A percentile compares a stretch with the other conserved stretches of the same genome.
Conservation (phyloP, 2,113 vertebrate genomes). For the Campylorhamphus procurvoides region DNA sequence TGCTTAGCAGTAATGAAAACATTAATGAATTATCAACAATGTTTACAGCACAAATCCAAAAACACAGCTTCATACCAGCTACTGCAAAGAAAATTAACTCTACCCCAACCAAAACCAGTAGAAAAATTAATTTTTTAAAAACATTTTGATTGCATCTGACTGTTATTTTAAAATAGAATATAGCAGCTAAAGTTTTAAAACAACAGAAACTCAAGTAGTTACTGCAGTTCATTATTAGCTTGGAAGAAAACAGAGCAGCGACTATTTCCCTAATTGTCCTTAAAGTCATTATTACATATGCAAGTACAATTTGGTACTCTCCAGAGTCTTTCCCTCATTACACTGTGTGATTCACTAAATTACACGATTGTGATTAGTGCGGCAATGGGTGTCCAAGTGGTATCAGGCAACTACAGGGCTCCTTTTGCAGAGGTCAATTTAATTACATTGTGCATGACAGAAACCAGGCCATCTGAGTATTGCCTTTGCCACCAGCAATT, state of each 20-base stretch:
- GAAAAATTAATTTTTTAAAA: not conserved
- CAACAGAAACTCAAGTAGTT: slow-evolving; percentile 28
- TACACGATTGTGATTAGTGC: slow-evolving; percentile 67
- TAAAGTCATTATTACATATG: slow-evolving; percentile 67
- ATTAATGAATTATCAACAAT: not conserved
- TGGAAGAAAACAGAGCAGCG: slow-evolving; percentile 56
- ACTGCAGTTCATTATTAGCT: slow-evolving; percentile 42
- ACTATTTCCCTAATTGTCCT: slow-evolving; percentile 66
- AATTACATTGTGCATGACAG: slow-evolving; percentile 84
- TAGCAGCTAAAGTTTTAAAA: slow-evolving; percentile 28
- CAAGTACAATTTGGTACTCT: slow-evolving; percentile 58
- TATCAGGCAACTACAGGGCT: slow-evolving; percentile 76
- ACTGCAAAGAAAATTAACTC: not conserved
- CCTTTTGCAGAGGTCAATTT: slow-evolving; percentile 80
- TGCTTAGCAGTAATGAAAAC: not conserved
- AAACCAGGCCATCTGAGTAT: slow-evolving; percentile 79
- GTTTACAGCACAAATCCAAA: not conserved
- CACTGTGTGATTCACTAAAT: slow-evolving; percentile 69
- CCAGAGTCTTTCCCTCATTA: slow-evolving; percentile 58
- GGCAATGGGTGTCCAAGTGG: slow-evolving; percentile 74
- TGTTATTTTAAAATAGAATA: slow-evolving; percentile 21
- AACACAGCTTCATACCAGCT: not conserved
- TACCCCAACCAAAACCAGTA: not conserved
- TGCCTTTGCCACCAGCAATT: slow-evolving; percentile 83
- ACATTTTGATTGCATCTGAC: not conserved